A percentile compares a stretch with the other conserved stretches of the same genome.
Conservation (phyloP, 1,140 invertebrate genomes). For the Zaprionus lachaisei region DNA sequence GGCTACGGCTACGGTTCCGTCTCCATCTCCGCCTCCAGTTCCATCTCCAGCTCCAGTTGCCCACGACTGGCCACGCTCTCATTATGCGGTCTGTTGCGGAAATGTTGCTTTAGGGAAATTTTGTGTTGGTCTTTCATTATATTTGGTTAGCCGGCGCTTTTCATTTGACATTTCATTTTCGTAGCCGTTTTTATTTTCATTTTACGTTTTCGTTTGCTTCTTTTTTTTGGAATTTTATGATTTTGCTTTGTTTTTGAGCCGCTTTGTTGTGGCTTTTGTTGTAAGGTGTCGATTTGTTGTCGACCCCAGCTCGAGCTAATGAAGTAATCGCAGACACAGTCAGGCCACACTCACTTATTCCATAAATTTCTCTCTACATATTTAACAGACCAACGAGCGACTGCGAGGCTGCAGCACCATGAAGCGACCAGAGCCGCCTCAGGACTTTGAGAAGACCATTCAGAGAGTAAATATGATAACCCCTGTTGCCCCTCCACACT, state of each 20-base stretch:
- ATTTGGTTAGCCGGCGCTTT: slow-evolving; percentile 61
- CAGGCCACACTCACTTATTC: slow-evolving; percentile 32
- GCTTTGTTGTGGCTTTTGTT: slow-evolving; percentile 57
- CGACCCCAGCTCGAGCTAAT: slow-evolving; percentile 57
- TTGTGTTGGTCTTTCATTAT: slow-evolving; percentile 72
- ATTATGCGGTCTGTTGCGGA: slow-evolving; percentile 83
- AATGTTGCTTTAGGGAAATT: slow-evolving; percentile 71
- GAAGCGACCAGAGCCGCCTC: slow-evolving; percentile 79
- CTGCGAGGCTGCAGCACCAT: slow-evolving; percentile 76
- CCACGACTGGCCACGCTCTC: slow-evolving; percentile 46
- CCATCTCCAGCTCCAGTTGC: neutral
- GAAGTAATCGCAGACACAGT: slow-evolving; percentile 65
- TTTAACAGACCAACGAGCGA: slow-evolving; percentile 67
- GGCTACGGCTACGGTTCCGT: slow-evolving; percentile 15
- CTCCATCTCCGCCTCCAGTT: neutral
- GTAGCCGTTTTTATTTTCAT: slow-evolving; percentile 38
- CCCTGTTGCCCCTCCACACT: neutral
- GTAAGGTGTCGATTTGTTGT: slow-evolving; percentile 75
- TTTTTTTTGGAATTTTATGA: slow-evolving; percentile 23
- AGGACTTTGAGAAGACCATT: slow-evolving; percentile 84
- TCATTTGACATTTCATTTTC: slow-evolving; percentile 79
- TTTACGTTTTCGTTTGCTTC: slow-evolving; percentile 41
- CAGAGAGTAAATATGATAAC: slow-evolving; percentile 73
- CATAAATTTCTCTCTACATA: slow-evolving; percentile 28
- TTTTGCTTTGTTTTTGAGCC: neutral